phyloP scores from a whole-genome alignment of 1,140 invertebrate species.

The Megalonaias nervosa region DNA sequence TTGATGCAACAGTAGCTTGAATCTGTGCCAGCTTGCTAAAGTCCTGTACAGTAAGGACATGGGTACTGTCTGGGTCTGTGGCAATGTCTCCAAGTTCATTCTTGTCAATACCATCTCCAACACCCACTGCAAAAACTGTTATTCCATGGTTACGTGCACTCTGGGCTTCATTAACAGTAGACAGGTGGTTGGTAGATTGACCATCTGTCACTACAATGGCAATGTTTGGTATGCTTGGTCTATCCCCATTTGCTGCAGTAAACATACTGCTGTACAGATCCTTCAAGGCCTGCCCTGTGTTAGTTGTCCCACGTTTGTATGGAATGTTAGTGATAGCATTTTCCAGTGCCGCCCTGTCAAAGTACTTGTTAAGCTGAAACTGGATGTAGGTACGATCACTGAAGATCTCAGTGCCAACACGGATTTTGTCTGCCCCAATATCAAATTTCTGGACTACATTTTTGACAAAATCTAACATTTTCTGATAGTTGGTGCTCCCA shows the following conservation, averaged over 20 bases:
- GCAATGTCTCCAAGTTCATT: slow-evolving; percentile 51
- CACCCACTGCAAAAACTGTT: slow-evolving; percentile 54
- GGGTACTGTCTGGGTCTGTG: slow-evolving; percentile 46
- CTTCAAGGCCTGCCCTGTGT: slow-evolving; percentile 50
- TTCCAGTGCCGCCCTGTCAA: slow-evolving; percentile 22
- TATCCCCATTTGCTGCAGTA: slow-evolving; percentile 35
- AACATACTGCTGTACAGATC: slow-evolving; percentile 40
- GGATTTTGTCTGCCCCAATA: slow-evolving; percentile 44
- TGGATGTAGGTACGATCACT: slow-evolving; percentile 40
- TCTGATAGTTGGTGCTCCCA: slow-evolving; percentile 46
- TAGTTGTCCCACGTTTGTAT: slow-evolving; percentile 49
- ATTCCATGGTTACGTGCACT: slow-evolving; percentile 27
- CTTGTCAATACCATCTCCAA: slow-evolving; percentile 44
- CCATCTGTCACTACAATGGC: slow-evolving; percentile 48
- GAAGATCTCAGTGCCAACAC: slow-evolving; percentile 48
- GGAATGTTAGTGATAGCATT: slow-evolving; percentile 46
- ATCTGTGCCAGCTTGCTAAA: slow-evolving; percentile 29
- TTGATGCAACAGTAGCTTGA: slow-evolving; percentile 21
- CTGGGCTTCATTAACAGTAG: slow-evolving; percentile 14
- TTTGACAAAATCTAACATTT: slow-evolving; percentile 50
- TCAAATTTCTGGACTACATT: slow-evolving; percentile 43
- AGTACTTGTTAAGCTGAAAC: slow-evolving; percentile 43
- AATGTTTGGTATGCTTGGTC: slow-evolving; percentile 39
- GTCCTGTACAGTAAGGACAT: slow-evolving; percentile 35
- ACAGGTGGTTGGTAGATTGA: slow-evolving; percentile 31